Evolutionary conservation across 1,140 invertebrate genomes (phyloP), one percentile per base, ranked within the genome.

Genomic region (Lepidotrigona ventralis): DNA sequence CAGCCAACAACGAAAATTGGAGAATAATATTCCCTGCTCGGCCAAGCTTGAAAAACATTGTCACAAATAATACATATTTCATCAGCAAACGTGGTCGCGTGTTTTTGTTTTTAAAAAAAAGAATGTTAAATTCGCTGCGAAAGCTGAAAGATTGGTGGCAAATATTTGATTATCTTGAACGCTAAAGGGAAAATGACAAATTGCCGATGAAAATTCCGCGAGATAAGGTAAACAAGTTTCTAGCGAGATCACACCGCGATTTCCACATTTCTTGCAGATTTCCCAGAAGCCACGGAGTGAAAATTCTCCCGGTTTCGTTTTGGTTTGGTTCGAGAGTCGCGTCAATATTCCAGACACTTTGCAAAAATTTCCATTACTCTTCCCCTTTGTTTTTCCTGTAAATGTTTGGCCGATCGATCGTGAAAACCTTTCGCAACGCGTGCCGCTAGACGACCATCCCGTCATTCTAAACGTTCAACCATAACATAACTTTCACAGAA

Each of bases 341-440:
- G 54, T n/a, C 68, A 21, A 79, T 64, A n/a, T 75, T 74, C 26
- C 56, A 26, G 39, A 66, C 56, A 86, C 79, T 80, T 86, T 86
- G 68, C 72, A 88, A 88, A 88, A 89, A 88, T 88, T 88, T 88
- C 81, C 87, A 84, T 84, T 79, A 83, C 73, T 81, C 64, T 54
- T 68, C 70, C 46, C 76, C 71, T 83, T 78, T 86, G 77, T 83
- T 85, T 79, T 68, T 54, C 79, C 33, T 75, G 58, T 53, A 74
- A 53, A 84, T 81, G 54, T 84, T 85, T 66, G 73, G 70, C 51
- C 58, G 85, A 87, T 84, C 85, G 73, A 87, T 68, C 68, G 75
- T 39, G 26, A 53, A 66, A 53, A 56, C 70, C 21, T 19, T 56
- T 12, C 77, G 26, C 77, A 54, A 70, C 64, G 73, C 64, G 53